Evolutionary conservation across 2,888 invertebrate genomes (phyloP).

Genomic region (Drosophila pseudotalamancana): DNA sequence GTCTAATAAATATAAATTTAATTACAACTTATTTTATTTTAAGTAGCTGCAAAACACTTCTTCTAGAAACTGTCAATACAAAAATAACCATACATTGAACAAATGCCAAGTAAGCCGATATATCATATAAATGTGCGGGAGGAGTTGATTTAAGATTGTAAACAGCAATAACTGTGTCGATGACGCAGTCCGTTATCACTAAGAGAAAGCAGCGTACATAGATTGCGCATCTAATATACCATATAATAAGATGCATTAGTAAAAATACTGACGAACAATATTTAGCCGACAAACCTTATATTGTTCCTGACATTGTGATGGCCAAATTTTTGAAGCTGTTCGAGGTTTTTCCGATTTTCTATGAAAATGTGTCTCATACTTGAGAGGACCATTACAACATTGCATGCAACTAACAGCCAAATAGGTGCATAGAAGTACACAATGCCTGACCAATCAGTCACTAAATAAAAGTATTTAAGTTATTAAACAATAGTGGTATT

Average conservation of each 20-base stretch:
- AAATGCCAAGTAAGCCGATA: no score
- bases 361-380: background rate
- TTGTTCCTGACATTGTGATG: background rate
- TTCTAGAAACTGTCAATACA: background rate
- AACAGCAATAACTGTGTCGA: no score
- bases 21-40: no score
- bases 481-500: no score
- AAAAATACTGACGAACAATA: no score
- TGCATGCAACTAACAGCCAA: background rate
- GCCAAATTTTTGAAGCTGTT: background rate
- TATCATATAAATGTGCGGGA: no score
- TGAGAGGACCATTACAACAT: background rate
- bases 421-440: slow-evolving; percentile 68
- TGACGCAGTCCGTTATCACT: no score
- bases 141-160: no score
- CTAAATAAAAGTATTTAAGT: slow-evolving; percentile 15
- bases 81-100: background rate
- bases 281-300: no score
- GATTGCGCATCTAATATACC: background rate
- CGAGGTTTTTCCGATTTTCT: background rate
- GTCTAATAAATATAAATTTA: no score
- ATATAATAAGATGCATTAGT: no score
- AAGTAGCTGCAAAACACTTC: background rate
- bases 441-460: slow-evolving; percentile 44
- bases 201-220: background rate